Evolutionary conservation across 2,797 vertebrate genomes (phyloP), one percentile per base, ranked within the genome.

Genomic region (Oreortyx pictus): DNA sequence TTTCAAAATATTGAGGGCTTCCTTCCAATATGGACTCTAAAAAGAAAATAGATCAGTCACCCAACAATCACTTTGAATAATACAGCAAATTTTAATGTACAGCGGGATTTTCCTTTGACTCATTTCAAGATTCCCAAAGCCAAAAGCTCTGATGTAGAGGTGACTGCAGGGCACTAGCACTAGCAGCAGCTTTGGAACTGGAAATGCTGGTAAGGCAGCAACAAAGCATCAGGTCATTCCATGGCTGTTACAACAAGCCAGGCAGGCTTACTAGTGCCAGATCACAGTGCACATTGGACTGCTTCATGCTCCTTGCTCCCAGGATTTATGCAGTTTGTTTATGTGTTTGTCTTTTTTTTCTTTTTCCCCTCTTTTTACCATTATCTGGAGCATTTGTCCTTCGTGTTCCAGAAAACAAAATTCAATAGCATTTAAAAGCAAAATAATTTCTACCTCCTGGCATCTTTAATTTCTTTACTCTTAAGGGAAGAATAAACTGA

Each of bases 1-100:
- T 93, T 99, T 99, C 94, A 99, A 96, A 96, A 99, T 99, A 97
- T 99, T 99, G 92, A 99, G 99, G 60, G 99, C 99, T 97, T 99
- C 99, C 92, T 99, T 99, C 99, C 99, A 99, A 78, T 99, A 99
- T 2, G 98, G 98, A 92, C 99, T 99, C 99, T 99, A 97, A 74
- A 95, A 43, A 83, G 76, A 83, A 86, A 1, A 49, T 8, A 92
- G 18, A 76, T 5, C 86, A 66, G 86, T 75, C 14, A 83, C 47
- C 82, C 20, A 89, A 68, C 22, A 75, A 39, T 77, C 47, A 59
- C 33, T 66, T 75, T 59, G 62, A 74, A n/a, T 29, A 82, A 35
- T 84, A 91, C 15, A 88, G 6, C 29, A 43, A 18, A 31, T 88
- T 77, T 68, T 35, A 17, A 24, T 2, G 25, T 22, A 61, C 11